phyloP scores from a whole-genome alignment of 2,113 vertebrate genomes.

The Passer montanus region DNA sequence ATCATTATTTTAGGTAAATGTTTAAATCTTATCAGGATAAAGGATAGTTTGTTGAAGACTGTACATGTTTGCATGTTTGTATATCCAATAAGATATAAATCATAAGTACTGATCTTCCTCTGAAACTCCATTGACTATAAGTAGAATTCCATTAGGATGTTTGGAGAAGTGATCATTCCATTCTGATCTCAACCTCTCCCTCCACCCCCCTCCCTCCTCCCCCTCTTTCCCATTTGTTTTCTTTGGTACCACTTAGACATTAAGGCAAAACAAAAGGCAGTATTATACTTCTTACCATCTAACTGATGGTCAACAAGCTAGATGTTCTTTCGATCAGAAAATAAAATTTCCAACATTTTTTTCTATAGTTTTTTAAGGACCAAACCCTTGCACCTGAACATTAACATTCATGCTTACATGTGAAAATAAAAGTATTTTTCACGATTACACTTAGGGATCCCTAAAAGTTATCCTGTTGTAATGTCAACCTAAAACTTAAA shows the following conservation, averaged over 20 bases:
- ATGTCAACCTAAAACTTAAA: not conserved
- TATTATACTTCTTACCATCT: not conserved
- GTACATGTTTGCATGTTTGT: not conserved
- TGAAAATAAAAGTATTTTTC: not conserved
- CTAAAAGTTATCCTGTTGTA: not conserved
- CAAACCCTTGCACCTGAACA: not conserved
- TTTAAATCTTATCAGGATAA: not conserved
- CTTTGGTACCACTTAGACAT: not conserved
- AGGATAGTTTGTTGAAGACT: not conserved
- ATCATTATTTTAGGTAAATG: not conserved
- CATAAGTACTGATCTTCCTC: not conserved
- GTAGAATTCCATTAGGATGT: not conserved
- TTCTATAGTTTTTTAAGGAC: not conserved
- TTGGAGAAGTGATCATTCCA: not conserved
- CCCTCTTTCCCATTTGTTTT: not conserved
- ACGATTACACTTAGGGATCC: not conserved
- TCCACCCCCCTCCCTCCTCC: fast-evolving
- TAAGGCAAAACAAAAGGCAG: not conserved
- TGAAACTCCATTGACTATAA: not conserved
- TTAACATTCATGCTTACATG: not conserved
- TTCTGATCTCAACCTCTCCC: not conserved
- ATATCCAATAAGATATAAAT: not conserved
- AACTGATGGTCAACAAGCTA: not conserved
- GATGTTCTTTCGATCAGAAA: not conserved
- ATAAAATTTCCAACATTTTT: not conserved